Evolutionary conservation across 2,113 vertebrate genomes (phyloP).

Genomic region (Chitala chitala): DNA sequence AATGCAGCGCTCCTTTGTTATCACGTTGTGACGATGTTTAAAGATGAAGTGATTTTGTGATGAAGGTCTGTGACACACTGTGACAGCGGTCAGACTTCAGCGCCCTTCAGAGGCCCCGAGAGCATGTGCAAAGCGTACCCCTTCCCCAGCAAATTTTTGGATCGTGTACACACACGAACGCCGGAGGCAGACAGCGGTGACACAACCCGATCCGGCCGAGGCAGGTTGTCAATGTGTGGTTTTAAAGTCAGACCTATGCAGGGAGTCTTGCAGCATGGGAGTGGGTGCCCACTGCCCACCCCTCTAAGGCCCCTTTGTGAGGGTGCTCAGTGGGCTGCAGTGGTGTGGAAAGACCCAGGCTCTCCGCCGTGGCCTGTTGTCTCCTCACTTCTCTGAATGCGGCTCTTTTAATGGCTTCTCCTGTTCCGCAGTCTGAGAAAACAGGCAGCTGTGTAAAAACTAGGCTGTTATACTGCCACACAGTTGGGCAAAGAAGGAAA

Average conservation of each 20-base stretch:
- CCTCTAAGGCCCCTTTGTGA: background rate
- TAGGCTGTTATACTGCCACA: background rate
- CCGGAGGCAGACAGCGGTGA: background rate
- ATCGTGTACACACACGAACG: slow-evolving; percentile 6
- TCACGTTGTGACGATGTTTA: background rate
- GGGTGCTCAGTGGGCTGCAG: slow-evolving; percentile 9
- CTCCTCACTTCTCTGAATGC: background rate
- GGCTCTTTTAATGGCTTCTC: slow-evolving; percentile 8
- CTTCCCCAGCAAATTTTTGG: background rate
- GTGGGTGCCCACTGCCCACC: background rate
- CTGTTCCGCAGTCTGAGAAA: background rate
- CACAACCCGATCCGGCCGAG: background rate
- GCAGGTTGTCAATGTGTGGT: background rate
- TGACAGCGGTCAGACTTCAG: background rate
- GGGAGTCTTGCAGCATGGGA: no score
- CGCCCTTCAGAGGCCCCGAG: background rate
- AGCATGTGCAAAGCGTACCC: background rate
- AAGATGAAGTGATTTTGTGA: background rate
- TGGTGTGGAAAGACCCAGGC: background rate
- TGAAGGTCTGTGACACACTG: background rate
- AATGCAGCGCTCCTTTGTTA: background rate
- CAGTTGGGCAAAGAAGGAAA: background rate
- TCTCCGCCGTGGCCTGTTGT: background rate
- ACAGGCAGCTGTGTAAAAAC: slow-evolving; percentile 1
- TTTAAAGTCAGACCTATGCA: slow-evolving; percentile 9